Evolutionary conservation across 2,888 invertebrate genomes (phyloP).

Genomic region (Pharmacophagus antenor): DNA sequence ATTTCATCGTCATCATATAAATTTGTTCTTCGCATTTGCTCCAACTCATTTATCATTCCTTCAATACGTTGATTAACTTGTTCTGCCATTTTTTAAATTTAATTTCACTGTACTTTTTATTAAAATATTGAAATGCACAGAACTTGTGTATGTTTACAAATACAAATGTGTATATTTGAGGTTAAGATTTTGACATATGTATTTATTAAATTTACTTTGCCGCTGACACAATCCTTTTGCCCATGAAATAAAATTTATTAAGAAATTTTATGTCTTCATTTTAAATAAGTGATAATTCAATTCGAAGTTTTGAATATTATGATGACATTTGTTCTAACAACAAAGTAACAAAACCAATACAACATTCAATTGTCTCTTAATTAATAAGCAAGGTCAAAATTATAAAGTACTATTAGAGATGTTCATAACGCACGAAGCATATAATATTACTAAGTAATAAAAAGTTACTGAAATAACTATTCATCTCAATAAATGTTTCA

Average conservation of each 20-base stretch:
- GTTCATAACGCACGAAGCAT: too few species aligned
- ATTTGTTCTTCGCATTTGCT: slow-evolving; percentile 87
- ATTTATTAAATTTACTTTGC: neutral
- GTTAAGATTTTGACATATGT: slow-evolving; percentile 22
- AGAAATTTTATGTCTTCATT: too few species aligned
- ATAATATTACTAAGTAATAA: too few species aligned
- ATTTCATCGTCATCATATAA: slow-evolving; percentile 86
- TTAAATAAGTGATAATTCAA: too few species aligned
- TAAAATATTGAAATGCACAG: neutral
- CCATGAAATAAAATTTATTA: neutral
- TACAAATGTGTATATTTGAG: slow-evolving; percentile 30
- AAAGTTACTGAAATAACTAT: too few species aligned
- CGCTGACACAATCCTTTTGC: neutral
- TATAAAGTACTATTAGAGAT: too few species aligned
- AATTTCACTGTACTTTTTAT: neutral
- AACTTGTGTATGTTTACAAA: slow-evolving; percentile 1
- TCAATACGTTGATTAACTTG: slow-evolving; percentile 89
- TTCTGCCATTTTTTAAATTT: slow-evolving; percentile 85
- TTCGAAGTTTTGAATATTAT: too few species aligned
- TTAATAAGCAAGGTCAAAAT: too few species aligned
- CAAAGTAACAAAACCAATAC: too few species aligned
- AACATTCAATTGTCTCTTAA: too few species aligned
- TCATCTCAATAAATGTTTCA: too few species aligned
- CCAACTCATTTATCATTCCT: slow-evolving; percentile 89
- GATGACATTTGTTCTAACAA: too few species aligned